These are phyloP conservation scores for Macaca fascicularis DNA, from an alignment of 2,113 vertebrate species.

Conservation along the genomic window T2T-MFA8v1.1 NC_088381.1:119965001-119965500, in stretches of 20 bases:
- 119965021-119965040: not conserved
- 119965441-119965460: not conserved
- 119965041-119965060: not conserved
- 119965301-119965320: not conserved
- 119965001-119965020: not conserved
- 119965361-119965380: not conserved
- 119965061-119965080: not conserved
- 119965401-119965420: not conserved
- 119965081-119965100: constrained; percentile 20
- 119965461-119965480: not conserved
- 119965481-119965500: not conserved
- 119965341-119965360: not conserved
- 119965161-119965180: constrained; percentile 21
- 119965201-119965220: constrained; percentile 39
- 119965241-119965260: not conserved
- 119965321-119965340: constrained; percentile 7
- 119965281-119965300: not conserved
- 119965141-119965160: not conserved
- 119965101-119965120: not conserved
- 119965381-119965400: not conserved
- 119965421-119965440: not conserved
- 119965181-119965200: constrained; percentile 21
- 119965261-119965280: not conserved
- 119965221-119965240: constrained; percentile 33
- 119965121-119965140: not conserved